A percentile compares a stretch with the other conserved stretches of the same genome.
Evolutionary conservation across 1,140 invertebrate genomes (phyloP).

Genomic region (Amyelois transitella): DNA sequence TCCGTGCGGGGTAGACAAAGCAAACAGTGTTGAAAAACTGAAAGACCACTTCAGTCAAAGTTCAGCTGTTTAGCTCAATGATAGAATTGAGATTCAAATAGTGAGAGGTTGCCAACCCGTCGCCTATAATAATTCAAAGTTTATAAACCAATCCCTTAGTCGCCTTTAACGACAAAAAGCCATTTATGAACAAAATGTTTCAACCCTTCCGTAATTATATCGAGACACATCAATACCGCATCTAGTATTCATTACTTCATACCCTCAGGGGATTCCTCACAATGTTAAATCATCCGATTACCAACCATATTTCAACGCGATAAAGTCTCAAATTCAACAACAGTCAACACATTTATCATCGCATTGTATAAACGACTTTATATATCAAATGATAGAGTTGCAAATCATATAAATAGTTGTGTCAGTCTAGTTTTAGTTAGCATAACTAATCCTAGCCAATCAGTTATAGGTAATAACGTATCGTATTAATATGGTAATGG

Average conservation of each 20-base stretch:
- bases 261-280: background rate
- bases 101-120: too few relatives aligned
- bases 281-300: background rate
- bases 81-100: too few relatives aligned
- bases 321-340: background rate
- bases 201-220: background rate
- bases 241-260: background rate
- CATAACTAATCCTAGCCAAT: constrained; percentile 7
- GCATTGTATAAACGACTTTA: background rate
- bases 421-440: constrained; percentile 10
- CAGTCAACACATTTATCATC: background rate
- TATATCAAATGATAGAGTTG: background rate
- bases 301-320: background rate
- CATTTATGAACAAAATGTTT: background rate
- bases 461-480: constrained; percentile 17
- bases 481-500: constrained; percentile 25
- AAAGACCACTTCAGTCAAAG: too few relatives aligned
- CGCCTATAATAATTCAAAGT: too few relatives aligned
- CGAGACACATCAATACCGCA: background rate
- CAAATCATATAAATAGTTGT: background rate
- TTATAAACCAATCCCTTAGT: too few relatives aligned
- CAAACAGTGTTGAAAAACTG: too few relatives aligned
- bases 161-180: too few relatives aligned
- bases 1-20: too few relatives aligned
- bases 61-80: too few relatives aligned